Percentiles rank a stretch among this genome's conserved stretches.
Evolutionary conservation across 2,113 vertebrate species (phyloP).

Genomic region (Lamprologus callipterus): DNA sequence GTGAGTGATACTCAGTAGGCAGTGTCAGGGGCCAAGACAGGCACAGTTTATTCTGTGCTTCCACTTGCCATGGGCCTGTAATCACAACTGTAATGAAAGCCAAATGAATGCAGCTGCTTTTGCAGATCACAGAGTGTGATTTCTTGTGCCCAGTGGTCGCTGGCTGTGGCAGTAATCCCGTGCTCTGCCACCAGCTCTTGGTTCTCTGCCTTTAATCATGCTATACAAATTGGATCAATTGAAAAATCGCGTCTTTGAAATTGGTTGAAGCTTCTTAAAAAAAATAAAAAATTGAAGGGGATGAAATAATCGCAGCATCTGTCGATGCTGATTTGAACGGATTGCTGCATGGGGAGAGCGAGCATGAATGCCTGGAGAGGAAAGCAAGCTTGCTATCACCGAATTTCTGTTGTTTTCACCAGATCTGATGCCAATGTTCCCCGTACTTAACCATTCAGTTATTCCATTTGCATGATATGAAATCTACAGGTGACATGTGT

Average conservation of each 20-base stretch:
- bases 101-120: conserved; percentile 60
- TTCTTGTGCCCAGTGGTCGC: conserved; percentile 9
- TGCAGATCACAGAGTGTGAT: conserved; percentile 33
- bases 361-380: conserved; percentile 42
- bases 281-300: background rate
- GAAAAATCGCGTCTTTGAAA: conserved; percentile 31
- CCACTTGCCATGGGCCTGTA: conserved; percentile 18
- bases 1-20: background rate
- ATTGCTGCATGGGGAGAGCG: background rate
- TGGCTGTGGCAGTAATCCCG: conserved; percentile 23
- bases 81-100: conserved; percentile 51
- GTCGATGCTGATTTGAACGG: conserved; percentile 8
- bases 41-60: conserved; percentile 11
- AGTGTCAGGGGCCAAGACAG: conserved; percentile 27
- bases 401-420: background rate
- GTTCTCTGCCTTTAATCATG: conserved; percentile 24
- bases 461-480: background rate
- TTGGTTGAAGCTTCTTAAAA: background rate
- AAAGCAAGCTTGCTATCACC: background rate
- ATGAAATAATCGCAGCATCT: background rate
- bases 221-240: conserved; percentile 34
- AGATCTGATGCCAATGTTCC: background rate
- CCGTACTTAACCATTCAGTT: background rate
- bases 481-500: background rate
- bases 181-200: conserved; percentile 13